A percentile compares a stretch with the other conserved stretches of the same genome.
These are phyloP conservation scores for Ovibos moschatus DNA, from an alignment of 2,113 vertebrate species.

Conservation along the genomic window DNA sequence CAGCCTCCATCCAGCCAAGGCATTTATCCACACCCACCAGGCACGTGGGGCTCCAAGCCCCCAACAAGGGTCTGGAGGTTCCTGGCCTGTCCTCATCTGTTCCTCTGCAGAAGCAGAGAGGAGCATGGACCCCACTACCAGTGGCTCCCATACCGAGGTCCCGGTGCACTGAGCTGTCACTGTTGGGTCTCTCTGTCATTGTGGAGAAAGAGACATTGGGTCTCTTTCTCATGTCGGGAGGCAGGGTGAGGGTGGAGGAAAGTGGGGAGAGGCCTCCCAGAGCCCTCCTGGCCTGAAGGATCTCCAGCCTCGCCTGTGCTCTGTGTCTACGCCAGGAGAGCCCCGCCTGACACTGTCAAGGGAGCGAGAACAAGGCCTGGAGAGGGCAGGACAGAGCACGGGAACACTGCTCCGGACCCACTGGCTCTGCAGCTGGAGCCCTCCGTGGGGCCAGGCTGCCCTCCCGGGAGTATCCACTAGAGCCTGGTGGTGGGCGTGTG, in stretches of 20 bases:
- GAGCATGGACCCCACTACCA: too few species aligned
- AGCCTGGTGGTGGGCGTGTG: background rate
- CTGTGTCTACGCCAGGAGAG: background rate
- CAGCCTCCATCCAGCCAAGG: too few species aligned
- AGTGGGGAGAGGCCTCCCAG: accelerated
- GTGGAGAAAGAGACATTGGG: too few species aligned
- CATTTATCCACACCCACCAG: accelerated
- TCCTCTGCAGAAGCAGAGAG: background rate
- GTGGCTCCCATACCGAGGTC: accelerated
- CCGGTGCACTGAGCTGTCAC: accelerated
- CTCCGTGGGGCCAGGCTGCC: background rate
- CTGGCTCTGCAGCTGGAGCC: background rate
- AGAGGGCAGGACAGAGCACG: background rate
- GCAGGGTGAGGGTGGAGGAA: too few species aligned
- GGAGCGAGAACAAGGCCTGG: background rate
- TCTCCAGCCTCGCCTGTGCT: background rate
- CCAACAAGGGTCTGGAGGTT: background rate
- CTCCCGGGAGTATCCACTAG: accelerated
- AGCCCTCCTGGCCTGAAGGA: too few species aligned
- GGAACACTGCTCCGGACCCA: background rate
- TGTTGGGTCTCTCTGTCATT: background rate
- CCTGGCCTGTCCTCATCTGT: background rate
- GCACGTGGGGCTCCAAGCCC: background rate
- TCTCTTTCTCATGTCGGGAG: accelerated
- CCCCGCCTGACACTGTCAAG: accelerated